These are phyloP conservation scores for Luehdorfia chinensis DNA, from an alignment of 1,140 invertebrate species.

Conservation along the genomic window DNA sequence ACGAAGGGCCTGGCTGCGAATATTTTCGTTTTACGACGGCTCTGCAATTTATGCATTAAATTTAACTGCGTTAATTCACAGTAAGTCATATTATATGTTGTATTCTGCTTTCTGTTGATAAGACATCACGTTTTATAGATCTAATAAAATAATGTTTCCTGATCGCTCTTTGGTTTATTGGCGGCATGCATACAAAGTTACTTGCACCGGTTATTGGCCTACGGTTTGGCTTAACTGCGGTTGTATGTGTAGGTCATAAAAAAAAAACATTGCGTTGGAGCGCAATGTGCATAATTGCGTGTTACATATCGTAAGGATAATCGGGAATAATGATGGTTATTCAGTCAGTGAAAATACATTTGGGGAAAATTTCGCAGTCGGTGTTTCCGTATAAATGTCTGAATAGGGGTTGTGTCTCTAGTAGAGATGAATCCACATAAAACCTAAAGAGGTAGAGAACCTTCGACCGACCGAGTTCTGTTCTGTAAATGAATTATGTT, in stretches of 20 bases:
- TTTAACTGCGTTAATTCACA: constrained; percentile 22
- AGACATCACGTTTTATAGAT: constrained; percentile 35
- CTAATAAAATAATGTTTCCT: constrained; percentile 46
- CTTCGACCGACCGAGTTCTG: no score
- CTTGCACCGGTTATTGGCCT: constrained; percentile 20
- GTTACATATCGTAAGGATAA: no score
- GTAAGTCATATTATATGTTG: constrained; percentile 29
- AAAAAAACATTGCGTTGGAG: no score
- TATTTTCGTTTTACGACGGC: constrained; percentile 13
- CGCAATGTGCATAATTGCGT: no score
- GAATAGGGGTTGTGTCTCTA: no score
- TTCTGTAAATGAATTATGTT: no score
- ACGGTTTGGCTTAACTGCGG: constrained; percentile 13
- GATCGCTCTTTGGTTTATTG: constrained; percentile 48
- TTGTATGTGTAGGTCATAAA: constrained; percentile 3
- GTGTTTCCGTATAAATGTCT: no score
- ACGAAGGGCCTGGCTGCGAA: constrained; percentile 2
- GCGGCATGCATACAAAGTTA: constrained; percentile 38
- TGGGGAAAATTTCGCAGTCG: no score
- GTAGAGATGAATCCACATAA: no score
- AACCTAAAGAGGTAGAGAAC: no score
- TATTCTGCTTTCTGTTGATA: constrained; percentile 25
- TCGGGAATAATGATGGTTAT: no score
- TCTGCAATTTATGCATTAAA: constrained; percentile 15
- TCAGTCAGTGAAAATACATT: no score